Evolutionary conservation across 1,140 invertebrate species (phyloP), one percentile per base, ranked within the genome.

Genomic region (Drosophila busckii): DNA sequence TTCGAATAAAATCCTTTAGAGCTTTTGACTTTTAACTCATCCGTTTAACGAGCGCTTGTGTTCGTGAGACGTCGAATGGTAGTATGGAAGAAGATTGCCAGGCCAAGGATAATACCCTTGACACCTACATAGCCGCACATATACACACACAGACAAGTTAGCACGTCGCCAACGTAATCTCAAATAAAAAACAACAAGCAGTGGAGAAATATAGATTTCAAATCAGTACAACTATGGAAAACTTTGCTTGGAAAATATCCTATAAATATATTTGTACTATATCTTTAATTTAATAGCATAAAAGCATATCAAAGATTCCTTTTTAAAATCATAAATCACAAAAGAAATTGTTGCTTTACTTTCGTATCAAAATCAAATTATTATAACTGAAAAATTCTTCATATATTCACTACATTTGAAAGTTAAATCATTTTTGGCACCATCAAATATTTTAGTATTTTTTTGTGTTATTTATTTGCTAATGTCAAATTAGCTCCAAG

Each of bases 1-100:
- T 82, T 82, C 76, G 83, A 82, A 82, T 83, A 82, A 82, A 82
- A 82, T 82, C 75, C 75, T 82, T 82, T 83, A 82, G 75, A 76
- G 75, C 75, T 82, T 82, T 82, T 82, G 75, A 82, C 75, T 82
- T 82, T 82, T 82, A 82, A 82, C 75, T 82, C 75, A 82, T 82
- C 75, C 75, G 75, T 82, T 82, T 82, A 82, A 82, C 75, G 75
- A 82, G 75, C 70, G 69, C 61, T 75, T 76, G 66, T 75, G 76
- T 83, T 75, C 69, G 76, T 82, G 75, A 65, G 73, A 58, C 49
- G 68, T 70, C 70, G 48, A 61, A 54, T 53, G 70, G 59, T 69
- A 52, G 66, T 31, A 70, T 50, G 44, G 28, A 40, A 46, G 29
- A 52, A 42, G 66, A 56, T 63, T 70, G 59, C 64, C 41, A 22